Evolutionary conservation across 2,888 invertebrate genomes (phyloP).

Genomic region (Trissolcus brochymenae): DNA sequence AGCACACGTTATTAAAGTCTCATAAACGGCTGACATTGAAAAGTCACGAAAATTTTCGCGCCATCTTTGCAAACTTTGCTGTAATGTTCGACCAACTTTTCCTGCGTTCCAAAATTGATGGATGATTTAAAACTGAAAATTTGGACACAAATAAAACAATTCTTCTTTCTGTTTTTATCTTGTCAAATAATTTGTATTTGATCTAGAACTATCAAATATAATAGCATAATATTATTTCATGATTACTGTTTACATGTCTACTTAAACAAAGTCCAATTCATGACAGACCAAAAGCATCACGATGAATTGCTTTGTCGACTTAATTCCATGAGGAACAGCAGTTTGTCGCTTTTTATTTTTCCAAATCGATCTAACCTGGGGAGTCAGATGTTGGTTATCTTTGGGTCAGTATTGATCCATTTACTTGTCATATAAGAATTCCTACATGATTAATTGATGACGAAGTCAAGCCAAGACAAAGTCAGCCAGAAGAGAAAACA

Average conservation of each 20-base stretch:
- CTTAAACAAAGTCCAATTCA: too few species aligned
- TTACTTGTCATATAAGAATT: background rate
- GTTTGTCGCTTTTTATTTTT: too few species aligned
- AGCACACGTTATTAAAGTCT: conserved; percentile 25
- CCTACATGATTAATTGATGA: background rate
- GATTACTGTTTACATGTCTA: too few species aligned
- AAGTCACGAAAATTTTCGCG: conserved; percentile 17
- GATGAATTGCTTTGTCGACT: too few species aligned
- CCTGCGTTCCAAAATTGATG: too few species aligned
- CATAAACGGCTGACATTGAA: conserved; percentile 32
- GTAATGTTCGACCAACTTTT: background rate
- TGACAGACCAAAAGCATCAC: too few species aligned
- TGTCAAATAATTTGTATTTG: too few species aligned
- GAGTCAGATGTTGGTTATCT: background rate
- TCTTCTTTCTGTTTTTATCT: background rate
- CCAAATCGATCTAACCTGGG: background rate
- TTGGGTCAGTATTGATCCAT: too few species aligned
- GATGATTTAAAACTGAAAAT: background rate
- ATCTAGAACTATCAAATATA: too few species aligned
- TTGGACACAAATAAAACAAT: background rate
- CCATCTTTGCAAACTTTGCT: conserved; percentile 2
- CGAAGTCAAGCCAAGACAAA: background rate
- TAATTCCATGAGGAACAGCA: too few species aligned
- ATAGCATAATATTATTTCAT: too few species aligned
- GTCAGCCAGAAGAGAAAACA: too few species aligned